Evolutionary conservation across 2,113 vertebrate species (phyloP).

Genomic region (Ariopsis seemanni): DNA sequence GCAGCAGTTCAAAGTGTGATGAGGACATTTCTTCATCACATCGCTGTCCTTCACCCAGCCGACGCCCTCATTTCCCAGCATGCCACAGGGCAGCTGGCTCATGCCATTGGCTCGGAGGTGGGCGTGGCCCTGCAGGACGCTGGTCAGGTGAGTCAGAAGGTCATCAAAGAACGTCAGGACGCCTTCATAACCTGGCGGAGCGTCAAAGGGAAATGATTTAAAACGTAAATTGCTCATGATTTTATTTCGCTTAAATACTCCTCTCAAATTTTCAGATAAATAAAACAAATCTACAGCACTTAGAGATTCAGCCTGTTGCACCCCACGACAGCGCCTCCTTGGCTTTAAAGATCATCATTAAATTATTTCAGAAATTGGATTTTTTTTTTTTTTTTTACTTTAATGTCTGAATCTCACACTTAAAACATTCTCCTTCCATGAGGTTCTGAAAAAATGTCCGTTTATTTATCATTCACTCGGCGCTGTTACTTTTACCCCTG

Average conservation of each 20-base stretch:
- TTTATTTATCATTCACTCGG: no score
- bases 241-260: no score
- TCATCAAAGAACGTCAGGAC: slow-evolving; percentile 83
- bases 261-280: no score
- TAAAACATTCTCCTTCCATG: neutral
- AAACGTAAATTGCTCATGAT: neutral
- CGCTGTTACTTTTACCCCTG: neutral
- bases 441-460: no score
- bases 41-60: slow-evolving; percentile 75
- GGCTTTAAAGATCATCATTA: neutral
- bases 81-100: slow-evolving; percentile 58
- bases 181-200: slow-evolving; percentile 80
- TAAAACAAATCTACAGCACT: no score
- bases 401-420: neutral
- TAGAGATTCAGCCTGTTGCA: neutral
- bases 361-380: no score
- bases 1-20: slow-evolving; percentile 78
- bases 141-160: slow-evolving; percentile 81
- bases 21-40: slow-evolving; percentile 70
- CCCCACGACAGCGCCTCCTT: no score
- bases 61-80: slow-evolving; percentile 74
- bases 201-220: neutral
- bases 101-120: slow-evolving; percentile 67
- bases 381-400: neutral
- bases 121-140: slow-evolving; percentile 73